These are phyloP conservation scores for Sandelia bainsii DNA, from an alignment of 2,797 vertebrate species.

Conservation along the genomic window DNA sequence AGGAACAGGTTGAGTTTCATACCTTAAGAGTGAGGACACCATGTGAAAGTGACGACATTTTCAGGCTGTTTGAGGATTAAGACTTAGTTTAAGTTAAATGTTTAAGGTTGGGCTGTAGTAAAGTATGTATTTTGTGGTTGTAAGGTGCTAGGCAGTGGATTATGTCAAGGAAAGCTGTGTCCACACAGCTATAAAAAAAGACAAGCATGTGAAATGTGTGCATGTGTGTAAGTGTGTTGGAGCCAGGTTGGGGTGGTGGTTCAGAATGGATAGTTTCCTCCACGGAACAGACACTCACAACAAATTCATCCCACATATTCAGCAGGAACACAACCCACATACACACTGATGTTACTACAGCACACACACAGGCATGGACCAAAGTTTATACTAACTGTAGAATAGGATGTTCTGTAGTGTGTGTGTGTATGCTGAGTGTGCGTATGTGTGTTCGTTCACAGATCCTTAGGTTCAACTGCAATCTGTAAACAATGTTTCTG, in stretches of 20 bases:
- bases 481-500: constrained; percentile 71
- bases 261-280: constrained; percentile 65
- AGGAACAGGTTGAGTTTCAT: too few species aligned
- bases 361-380: constrained; percentile 27
- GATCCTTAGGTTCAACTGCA: constrained; percentile 55
- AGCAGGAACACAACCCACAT: constrained; percentile 7
- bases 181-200: neutral
- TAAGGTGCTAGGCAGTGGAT: neutral
- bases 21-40: too few species aligned
- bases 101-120: too few species aligned
- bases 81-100: too few species aligned
- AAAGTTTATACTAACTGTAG: constrained; percentile 52
- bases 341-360: constrained; percentile 2
- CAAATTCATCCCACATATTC: constrained; percentile 1
- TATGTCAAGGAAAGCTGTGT: neutral
- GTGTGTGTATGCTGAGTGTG: constrained; percentile 8
- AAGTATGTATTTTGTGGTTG: too few species aligned
- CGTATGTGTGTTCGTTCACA: constrained; percentile 34
- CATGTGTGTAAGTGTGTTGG: constrained; percentile 18
- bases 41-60: too few species aligned
- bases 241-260: constrained; percentile 45
- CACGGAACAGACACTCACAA: constrained; percentile 28
- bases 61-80: too few species aligned
- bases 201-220: neutral
- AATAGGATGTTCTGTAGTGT: constrained; percentile 44